Evolutionary conservation across 2,888 invertebrate genomes (phyloP), one percentile per base, ranked within the genome.

Genomic region (Falcaria lacertinaria): DNA sequence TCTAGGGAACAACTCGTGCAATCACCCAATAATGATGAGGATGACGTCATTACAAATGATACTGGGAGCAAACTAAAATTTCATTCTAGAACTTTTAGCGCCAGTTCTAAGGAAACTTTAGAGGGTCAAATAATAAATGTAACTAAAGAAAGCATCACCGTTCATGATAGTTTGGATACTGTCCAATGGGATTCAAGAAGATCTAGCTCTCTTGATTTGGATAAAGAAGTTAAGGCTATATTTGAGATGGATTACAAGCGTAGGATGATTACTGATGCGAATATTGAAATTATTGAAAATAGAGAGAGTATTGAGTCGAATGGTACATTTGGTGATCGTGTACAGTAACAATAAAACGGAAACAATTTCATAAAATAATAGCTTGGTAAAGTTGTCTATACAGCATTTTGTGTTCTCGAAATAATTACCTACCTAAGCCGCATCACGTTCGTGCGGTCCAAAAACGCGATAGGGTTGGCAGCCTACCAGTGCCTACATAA

Each of bases 141-240:
- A 0, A 74, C 75, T 0, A 62, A 79, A 54, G 81, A 82, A 33
- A 76, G 46, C 48, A 76, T 88, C 7, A 57, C 62, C 4, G 62
- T 88, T 0, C 87, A 89, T 50, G 67, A 77, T 15, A 64, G 56
- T 46, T 69, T 74, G 17, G 65, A 74, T 25, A 50, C 52, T 6
- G 60, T 66, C 33, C 54, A 44, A 33, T 74, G 68, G 62, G 68
- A 72, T 44, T 81, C 80, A 0, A 65, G 79, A 52, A 68, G 84
- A 42, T 88, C 89, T 0, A 88, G 84, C 52, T 86, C 82, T 0
- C 51, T 78, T 7, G 88, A 89, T 50, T 50, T 88, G 39, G 87
- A 89, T 40, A 75, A 51, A 57, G 89, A 90, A 71, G 79, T 89
- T 0, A 62, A 72, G 37, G 86, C 81, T 39, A 85, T 88, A 60